Conservation (phyloP, 2,797 vertebrate genomes). For the Coreius guichenoti region DNA sequence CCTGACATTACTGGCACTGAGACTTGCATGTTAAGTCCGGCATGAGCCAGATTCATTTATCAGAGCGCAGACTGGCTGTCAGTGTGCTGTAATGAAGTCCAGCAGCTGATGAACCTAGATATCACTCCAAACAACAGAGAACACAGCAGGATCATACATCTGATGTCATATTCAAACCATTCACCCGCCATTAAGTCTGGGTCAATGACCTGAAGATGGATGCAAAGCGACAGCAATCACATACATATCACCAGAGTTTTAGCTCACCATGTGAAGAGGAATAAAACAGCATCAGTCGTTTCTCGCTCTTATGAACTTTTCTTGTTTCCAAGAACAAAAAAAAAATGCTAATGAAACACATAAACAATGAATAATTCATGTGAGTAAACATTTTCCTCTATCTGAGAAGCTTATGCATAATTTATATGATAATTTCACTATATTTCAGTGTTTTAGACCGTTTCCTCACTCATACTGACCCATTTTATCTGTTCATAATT, state of each 20-base stretch:
- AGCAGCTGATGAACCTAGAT: slow-evolving; percentile 99
- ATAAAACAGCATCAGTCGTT: slow-evolving; percentile 44
- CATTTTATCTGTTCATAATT: slow-evolving; percentile 69
- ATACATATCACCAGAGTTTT: neutral
- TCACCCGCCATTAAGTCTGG: slow-evolving; percentile 90
- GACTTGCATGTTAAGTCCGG: slow-evolving; percentile 98
- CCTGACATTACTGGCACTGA: slow-evolving; percentile 99
- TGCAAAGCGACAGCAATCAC: neutral
- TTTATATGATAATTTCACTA: slow-evolving; percentile 66
- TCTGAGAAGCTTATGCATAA: slow-evolving; percentile 71
- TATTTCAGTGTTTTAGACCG: slow-evolving; percentile 65
- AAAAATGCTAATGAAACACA: slow-evolving; percentile 62
- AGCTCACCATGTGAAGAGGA: neutral
- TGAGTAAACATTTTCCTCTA: slow-evolving; percentile 64
- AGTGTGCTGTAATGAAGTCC: slow-evolving; percentile 87
- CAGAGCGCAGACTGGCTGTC: slow-evolving; percentile 93
- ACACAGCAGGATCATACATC: slow-evolving; percentile 67
- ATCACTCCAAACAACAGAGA: slow-evolving; percentile 91
- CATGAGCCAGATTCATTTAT: slow-evolving; percentile 98
- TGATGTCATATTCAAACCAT: slow-evolving; percentile 73
- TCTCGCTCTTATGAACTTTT: slow-evolving; percentile 48
- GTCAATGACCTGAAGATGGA: slow-evolving; percentile 40
- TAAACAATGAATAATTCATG: slow-evolving; percentile 69
- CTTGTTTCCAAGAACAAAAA: slow-evolving; percentile 72
- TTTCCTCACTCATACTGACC: slow-evolving; percentile 60